These are phyloP conservation scores for Mormyrus proboscirostris DNA, from an alignment of 2,797 vertebrate genomes.

Conservation along the genomic window DNA sequence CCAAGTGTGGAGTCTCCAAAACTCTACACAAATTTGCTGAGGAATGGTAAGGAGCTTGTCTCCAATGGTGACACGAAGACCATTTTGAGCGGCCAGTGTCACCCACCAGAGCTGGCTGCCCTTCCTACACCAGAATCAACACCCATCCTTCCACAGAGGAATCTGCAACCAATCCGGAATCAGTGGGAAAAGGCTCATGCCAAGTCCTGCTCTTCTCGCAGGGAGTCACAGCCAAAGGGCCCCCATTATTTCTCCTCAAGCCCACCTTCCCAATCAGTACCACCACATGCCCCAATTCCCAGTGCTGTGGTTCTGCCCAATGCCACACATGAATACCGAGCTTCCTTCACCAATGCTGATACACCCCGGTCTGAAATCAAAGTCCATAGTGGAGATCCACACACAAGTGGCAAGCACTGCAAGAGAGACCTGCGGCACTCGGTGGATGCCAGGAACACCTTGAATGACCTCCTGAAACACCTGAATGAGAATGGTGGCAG, in stretches of 20 bases:
- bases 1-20: slow-evolving; percentile 86
- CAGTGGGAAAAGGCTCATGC: slow-evolving; percentile 79
- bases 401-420: slow-evolving; percentile 65
- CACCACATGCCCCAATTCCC: slow-evolving; percentile 87
- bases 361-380: slow-evolving; percentile 83
- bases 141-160: slow-evolving; percentile 90
- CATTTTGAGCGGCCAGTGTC: slow-evolving; percentile 77
- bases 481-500: slow-evolving; percentile 72
- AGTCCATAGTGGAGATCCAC: slow-evolving; percentile 65
- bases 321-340: slow-evolving; percentile 87
- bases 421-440: slow-evolving; percentile 85
- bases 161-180: slow-evolving; percentile 81
- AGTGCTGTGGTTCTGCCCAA: slow-evolving; percentile 96
- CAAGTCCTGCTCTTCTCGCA: slow-evolving; percentile 67
- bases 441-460: slow-evolving; percentile 90
- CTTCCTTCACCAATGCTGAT: slow-evolving; percentile 67
- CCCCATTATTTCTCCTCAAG: slow-evolving; percentile 83
- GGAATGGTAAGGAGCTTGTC: slow-evolving; percentile 76
- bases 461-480: slow-evolving; percentile 95
- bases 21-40: slow-evolving; percentile 86
- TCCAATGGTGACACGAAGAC: slow-evolving; percentile 77
- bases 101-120: slow-evolving; percentile 87
- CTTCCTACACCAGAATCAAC: slow-evolving; percentile 95
- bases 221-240: slow-evolving; percentile 77
- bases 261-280: slow-evolving; percentile 74